Base-by-base conservation (phyloP, 1,140 invertebrate species). In the Asobara japonica region DNA sequence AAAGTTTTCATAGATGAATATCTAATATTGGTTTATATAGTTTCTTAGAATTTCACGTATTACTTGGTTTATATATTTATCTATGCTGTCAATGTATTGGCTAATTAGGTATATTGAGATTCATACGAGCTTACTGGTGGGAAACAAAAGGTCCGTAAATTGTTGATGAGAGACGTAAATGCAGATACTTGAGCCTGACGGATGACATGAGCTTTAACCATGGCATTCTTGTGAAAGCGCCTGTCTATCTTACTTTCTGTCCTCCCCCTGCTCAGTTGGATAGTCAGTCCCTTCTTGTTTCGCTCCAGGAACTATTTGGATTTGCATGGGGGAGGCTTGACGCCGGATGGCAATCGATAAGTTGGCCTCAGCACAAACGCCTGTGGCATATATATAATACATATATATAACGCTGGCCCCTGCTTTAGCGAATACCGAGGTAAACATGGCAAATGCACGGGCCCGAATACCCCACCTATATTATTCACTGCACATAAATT, bases 241-340 rank as follows among this genome's bases (percentile, higher is more conserved):
- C 20, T 51, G 45, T 51, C 45, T 51, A 51, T 51, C 45, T 51
- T 51, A 51, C 7, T 51, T 51, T 51, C 45, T 16, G 45, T 51
- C 20, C 45, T 51, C 3, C n/a, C 1, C 45, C n/a, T 16, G 2
- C 20, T 27, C 20, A 5, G 51, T 56, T 56, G 51, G 51, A 22
- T 25, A 51, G n/a, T 51, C n/a, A 56, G 51, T 56, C 51, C 51
- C 51, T 56, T 27, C 8, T 56, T 2, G 51, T 56, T 56, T 56
- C 51, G 51, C 51, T 56, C 51, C 51, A 56, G 51, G 51, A 56
- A 56, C 51, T 22, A 56, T 56, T n/a, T 22, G 51, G 51, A 56
- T 56, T 56, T 56, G 25, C 51, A 56, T 56, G 22, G 51, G n/a
- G n/a, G 51, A 56, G 51, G 51, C 18, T 56, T 56, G 51, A 56